phyloP scores from a whole-genome alignment of 2,888 invertebrate species.

The Cryptops parisi region DNA sequence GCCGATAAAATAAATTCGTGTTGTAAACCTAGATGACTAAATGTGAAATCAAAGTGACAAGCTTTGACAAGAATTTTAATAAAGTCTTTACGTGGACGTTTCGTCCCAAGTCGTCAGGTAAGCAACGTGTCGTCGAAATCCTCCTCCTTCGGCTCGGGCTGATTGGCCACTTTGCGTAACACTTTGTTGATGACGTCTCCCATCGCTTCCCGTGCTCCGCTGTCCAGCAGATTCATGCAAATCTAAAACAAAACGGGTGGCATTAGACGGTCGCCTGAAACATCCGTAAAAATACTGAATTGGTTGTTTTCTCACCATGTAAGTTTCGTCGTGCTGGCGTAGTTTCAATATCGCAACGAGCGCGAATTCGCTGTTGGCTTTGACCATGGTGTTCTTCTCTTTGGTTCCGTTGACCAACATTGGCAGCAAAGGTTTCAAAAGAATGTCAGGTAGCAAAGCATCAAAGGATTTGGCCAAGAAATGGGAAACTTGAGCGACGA shows the following conservation, averaged over 20 bases:
- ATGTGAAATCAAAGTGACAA: too few species aligned
- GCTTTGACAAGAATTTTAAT: not conserved
- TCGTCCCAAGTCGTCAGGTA: conserved; percentile 47
- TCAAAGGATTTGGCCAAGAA: conserved; percentile 48
- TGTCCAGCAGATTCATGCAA: conserved; percentile 60
- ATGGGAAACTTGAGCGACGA: conserved; percentile 64
- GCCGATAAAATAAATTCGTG: too few species aligned
- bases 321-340: conserved; percentile 52
- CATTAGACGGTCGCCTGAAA: too few species aligned
- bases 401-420: conserved; percentile 95
- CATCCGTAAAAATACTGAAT: too few species aligned
- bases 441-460: conserved; percentile 36
- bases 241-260: conserved; percentile 39
- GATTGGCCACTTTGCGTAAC: conserved; percentile 57
- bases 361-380: conserved; percentile 84
- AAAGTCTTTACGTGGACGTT: not conserved
- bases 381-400: conserved; percentile 92
- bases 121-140: conserved; percentile 83
- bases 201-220: conserved; percentile 75
- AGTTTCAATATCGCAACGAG: conserved; percentile 70
- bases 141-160: conserved; percentile 71
- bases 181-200: conserved; percentile 80
- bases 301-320: conserved; percentile 50
- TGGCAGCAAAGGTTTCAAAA: conserved; percentile 64
- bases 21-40: too few species aligned